phyloP scores from a whole-genome alignment of 2,888 invertebrate species.

The Andrena chrysosceles region DNA sequence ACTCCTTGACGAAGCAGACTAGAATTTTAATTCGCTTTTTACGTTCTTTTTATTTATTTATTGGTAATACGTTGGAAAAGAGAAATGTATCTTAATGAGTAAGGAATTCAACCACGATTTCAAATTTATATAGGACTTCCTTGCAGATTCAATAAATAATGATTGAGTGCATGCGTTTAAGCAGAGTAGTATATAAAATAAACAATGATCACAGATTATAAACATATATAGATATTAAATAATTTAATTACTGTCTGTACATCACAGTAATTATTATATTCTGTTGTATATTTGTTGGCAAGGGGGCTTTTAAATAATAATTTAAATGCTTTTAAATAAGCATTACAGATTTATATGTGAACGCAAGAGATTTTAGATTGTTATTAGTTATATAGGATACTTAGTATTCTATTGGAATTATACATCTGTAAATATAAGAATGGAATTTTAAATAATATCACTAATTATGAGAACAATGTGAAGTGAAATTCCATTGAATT shows the following conservation, averaged over 20 bases:
- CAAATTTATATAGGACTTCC: not conserved
- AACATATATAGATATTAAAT: not conserved
- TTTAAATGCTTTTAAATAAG: no score
- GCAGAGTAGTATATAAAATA: not conserved
- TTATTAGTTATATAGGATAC: not conserved
- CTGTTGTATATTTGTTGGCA: no score
- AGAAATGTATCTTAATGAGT: not conserved
- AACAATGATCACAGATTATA: not conserved
- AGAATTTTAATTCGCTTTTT: not conserved
- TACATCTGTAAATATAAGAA: not conserved
- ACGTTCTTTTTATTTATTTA: not conserved
- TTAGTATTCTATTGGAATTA: not conserved
- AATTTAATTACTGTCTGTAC: not conserved
- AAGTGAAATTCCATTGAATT: not conserved
- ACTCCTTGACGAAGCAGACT: not conserved
- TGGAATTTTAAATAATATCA: not conserved
- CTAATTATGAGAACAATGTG: not conserved
- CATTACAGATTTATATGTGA: not conserved
- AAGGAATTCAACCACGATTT: not conserved
- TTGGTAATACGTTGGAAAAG: no score
- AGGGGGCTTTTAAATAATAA: no score
- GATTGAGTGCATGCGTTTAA: not conserved
- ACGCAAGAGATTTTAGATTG: not conserved
- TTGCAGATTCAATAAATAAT: not conserved
- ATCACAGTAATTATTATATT: not conserved